phyloP scores from a whole-genome alignment of 2,888 invertebrate genomes.

The Scaptodrosophila latifasciaeformis region DNA sequence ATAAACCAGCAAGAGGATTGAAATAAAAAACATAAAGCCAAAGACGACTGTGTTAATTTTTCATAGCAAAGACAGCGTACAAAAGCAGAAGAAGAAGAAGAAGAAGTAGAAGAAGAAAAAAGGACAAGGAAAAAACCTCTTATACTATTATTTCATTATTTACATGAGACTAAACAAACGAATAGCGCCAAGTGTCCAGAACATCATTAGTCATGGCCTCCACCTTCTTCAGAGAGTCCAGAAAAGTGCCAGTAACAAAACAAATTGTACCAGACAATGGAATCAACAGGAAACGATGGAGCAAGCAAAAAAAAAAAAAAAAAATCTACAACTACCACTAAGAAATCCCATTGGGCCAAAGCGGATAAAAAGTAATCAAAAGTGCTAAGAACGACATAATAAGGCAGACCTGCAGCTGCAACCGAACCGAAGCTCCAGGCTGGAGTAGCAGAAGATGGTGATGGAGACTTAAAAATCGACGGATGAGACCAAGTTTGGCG shows the following conservation, averaged over 20 bases:
- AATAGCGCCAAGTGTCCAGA: conserved; percentile 32
- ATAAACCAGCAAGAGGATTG: conserved; percentile 15
- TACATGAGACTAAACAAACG: conserved; percentile 57
- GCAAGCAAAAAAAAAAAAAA: not conserved
- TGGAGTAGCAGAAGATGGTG: conserved; percentile 18
- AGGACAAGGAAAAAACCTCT: conserved; percentile 31
- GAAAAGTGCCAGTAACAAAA: not conserved
- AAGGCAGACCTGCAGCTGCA: conserved; percentile 38
- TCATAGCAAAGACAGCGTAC: conserved; percentile 56
- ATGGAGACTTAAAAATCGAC: conserved; percentile 2
- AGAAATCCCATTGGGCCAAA: conserved; percentile 51
- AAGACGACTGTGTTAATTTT: conserved; percentile 59
- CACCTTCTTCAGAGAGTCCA: conserved; percentile 19
- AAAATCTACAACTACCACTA: conserved; percentile 29
- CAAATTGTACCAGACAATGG: not conserved
- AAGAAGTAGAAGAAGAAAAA: not conserved
- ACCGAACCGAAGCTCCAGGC: conserved; percentile 4
- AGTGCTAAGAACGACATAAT: conserved; percentile 66
- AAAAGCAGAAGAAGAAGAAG: conserved; percentile 21
- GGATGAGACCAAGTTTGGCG: not conserved
- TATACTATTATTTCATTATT: conserved; percentile 69
- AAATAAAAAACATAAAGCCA: conserved; percentile 17
- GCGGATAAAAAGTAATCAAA: conserved; percentile 68
- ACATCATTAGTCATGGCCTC: conserved; percentile 58
- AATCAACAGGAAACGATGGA: not conserved